Base-by-base conservation (phyloP, 2,797 vertebrate species). In the Ibycter americanus region DNA sequence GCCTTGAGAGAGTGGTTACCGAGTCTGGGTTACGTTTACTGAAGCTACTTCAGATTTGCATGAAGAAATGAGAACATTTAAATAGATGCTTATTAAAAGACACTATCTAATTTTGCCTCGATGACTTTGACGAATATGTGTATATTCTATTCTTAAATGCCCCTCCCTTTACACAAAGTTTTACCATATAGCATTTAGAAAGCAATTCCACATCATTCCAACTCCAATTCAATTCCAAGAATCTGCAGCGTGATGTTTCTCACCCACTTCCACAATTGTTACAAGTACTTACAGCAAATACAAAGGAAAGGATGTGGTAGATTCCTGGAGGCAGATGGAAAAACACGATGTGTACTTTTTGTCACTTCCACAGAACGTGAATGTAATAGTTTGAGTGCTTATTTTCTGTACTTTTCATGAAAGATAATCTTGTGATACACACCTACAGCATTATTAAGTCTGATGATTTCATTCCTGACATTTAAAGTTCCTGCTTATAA, bases 51-150 rank as follows among this genome's bases (percentile, higher is more conserved):
- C 34, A 38, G 16, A 63, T 27, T 5, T 22, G 8, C 4, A 9
- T 29, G 12, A 55, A 46, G 40, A 70, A 26, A 66, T 36, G 4
- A 40, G 55, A 68, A 13, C 12, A 20, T 18, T 47, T 19, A 29
- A 44, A 27, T 0, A 70, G 52, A 15, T 32, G 4, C 34, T 66
- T 20, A 9, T 2, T 7, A 46, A 83, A 68, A 87, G 51, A 25
- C 1, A 29, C 20, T 29, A 8, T 14, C 3, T n/a, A 18, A 29
- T 54, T 20, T n/a, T 0, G 0, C 17, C n/a, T 78, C 76, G 17
- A 3, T 19, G 18, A 49, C n/a, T 55, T 51, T 29, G 42, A 11
- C 42, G 17, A 42, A 42, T 42, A 38, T n/a, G n/a, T n/a, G n/a
- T 31, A 7, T 6, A 13, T 26, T 36, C 27, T 25, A 31, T 16